A percentile compares a stretch with the other conserved stretches of the same genome.
phyloP scores from a whole-genome alignment of 2,888 invertebrate species.

The Petrolisthes manimaculis region DNA sequence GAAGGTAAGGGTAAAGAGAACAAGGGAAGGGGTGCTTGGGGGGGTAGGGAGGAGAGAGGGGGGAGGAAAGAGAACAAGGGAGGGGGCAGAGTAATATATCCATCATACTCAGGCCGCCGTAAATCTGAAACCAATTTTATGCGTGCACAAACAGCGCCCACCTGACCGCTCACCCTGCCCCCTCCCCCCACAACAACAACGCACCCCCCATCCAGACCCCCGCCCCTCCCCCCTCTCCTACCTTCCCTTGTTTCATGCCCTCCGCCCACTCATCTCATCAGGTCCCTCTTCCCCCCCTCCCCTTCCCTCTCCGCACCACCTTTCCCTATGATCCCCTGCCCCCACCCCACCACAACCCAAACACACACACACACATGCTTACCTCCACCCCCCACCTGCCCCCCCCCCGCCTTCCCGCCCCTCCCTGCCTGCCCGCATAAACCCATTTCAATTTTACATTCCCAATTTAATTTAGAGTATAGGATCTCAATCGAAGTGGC shows the following conservation, averaged over 20 bases:
- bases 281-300: background rate
- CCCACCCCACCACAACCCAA: background rate
- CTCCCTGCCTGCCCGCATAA: slow-evolving; percentile 31
- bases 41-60: background rate
- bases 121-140: slow-evolving; percentile 54
- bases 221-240: background rate
- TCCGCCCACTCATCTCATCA: slow-evolving; percentile 20
- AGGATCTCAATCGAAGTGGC: slow-evolving; percentile 57
- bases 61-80: background rate
- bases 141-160: slow-evolving; percentile 45
- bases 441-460: slow-evolving; percentile 64
- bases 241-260: slow-evolving; percentile 1
- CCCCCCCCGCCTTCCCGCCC: background rate
- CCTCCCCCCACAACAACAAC: background rate
- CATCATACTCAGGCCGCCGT: slow-evolving; percentile 50
- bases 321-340: background rate
- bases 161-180: slow-evolving; percentile 31
- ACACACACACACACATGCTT: background rate
- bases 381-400: background rate
- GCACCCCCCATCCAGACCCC: background rate
- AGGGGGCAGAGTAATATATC: slow-evolving; percentile 34
- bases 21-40: background rate
- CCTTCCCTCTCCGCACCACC: background rate
- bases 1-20: background rate
- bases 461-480: slow-evolving; percentile 65